Base-by-base conservation (phyloP, 2,888 invertebrate species). In the Orchesella flavescens region DNA sequence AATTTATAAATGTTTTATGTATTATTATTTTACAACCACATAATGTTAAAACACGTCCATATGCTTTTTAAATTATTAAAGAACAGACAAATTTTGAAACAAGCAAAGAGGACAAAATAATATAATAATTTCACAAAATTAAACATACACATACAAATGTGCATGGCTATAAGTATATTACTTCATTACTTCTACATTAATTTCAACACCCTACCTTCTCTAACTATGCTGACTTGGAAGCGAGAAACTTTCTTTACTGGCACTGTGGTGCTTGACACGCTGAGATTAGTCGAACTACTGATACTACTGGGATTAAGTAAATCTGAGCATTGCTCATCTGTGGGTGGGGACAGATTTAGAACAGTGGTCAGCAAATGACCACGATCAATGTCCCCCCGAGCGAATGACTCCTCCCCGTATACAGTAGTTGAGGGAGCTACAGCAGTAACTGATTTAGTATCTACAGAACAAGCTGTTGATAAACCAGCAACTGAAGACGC, bases 161-260 rank as follows among this genome's bases (percentile, higher is more conserved):
- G 34, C 34, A 34, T 34, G 34, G 2, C 34, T 34, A 34, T 4
- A 4, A 34, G 7, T 34, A 34, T 34, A 34, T 34, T 34, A 34
- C 7, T 34, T 34, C n/a, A n/a, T 4, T 34, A 34, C 34, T 34
- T 34, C 34, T 34, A 34, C 34, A 34, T 4, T n/a, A n/a, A n/a
- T n/a, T n/a, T n/a, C 34, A 53, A 59, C 19, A 19, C 66, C 68
- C 74, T 81, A 83, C 83, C 90, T 87, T 92, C 92, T 15, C 90
- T 90, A 24, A 92, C 91, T 15, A 92, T 90, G 89, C 91, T 92
- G 71, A 92, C 92, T 89, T 91, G 91, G 88, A 92, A 92, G 71
- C 92, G 90, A 9, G 92, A 92, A 17, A 92, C 89, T 85, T 90
- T 90, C 71, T 91, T 86, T 23, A 88, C 88, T 23, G 89, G 87